These are phyloP conservation scores for Conchocele bisecta DNA, from an alignment of 2,888 invertebrate genomes.

Conservation along the genomic window DNA sequence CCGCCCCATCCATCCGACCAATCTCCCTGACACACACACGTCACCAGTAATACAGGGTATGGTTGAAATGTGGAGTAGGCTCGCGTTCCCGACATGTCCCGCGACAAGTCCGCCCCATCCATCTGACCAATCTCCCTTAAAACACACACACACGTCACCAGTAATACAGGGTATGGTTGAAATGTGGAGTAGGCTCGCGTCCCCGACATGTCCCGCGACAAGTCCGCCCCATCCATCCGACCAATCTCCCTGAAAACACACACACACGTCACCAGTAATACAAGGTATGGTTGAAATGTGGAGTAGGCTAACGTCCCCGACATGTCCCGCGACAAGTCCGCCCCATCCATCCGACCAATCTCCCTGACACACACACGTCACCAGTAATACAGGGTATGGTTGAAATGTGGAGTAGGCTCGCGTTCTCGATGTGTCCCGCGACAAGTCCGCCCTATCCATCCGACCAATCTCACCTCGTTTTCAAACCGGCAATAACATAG, in stretches of 20 bases:
- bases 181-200: slow-evolving; percentile 83
- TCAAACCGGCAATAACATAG: too few species aligned
- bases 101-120: slow-evolving; percentile 85
- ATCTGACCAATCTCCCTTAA: slow-evolving; percentile 87
- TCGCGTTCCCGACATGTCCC: slow-evolving; percentile 82
- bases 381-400: too few species aligned
- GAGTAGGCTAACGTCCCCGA: slow-evolving; percentile 83
- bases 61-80: slow-evolving; percentile 85
- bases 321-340: slow-evolving; percentile 84
- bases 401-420: slow-evolving; percentile 84
- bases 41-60: too few species aligned
- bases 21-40: too few species aligned
- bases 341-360: slow-evolving; percentile 88
- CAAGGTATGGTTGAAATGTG: too few species aligned
- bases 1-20: slow-evolving; percentile 87
- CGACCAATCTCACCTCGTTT: slow-evolving; percentile 87
- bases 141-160: slow-evolving; percentile 5
- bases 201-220: slow-evolving; percentile 83
- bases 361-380: too few species aligned
- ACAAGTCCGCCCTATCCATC: slow-evolving; percentile 86
- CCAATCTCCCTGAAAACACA: slow-evolving; percentile 84
- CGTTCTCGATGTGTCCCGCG: slow-evolving; percentile 82
- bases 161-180: too few species aligned
- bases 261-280: too few species aligned
- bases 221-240: slow-evolving; percentile 87